Evolutionary conservation across 2,888 invertebrate species (phyloP), one percentile per base, ranked within the genome.

Genomic region (Drosophila greeni): DNA sequence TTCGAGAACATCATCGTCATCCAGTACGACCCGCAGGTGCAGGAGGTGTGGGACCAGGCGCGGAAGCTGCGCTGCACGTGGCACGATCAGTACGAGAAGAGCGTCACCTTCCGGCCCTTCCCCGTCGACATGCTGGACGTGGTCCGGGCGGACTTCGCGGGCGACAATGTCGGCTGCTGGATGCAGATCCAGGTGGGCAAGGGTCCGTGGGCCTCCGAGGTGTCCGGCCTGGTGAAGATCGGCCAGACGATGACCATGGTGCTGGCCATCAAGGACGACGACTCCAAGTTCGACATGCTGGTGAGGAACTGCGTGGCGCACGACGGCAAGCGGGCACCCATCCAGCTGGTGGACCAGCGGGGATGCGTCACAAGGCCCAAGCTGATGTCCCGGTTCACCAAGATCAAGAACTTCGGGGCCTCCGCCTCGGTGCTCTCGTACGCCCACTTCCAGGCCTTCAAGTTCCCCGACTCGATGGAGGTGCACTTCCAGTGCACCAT

Each of bases 191-290:
- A 97, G 90, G 96, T 96, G 5, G 97, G 96, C 39, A 96, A 96
- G 87, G 96, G 97, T 23, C 97, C 97, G 0, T 97, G 97, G 97
- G 97, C 97, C 11, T 96, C 96, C 0, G 97, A 97, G 89, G 97
- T 97, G 1, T 96, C 96, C 0, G 97, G 97, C 0, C 90, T 97
- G 49, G 97, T 97, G 0, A 97, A 97, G 90, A 97, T 97, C 59
- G 97, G 97, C 1, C 97, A 97, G 87, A 97, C 97, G 0, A 97
- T 97, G 97, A 97, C 97, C 14, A 97, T 97, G 97, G 97, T 97
- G 3, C 89, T 97, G 66, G 97, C 97, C 36, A 97, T 97, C 82
- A 97, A 97, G 88, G 97, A 97, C 76, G 97, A 97, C 81, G 97
- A 97, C 85, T 94, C 95, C 56, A 97, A 97, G 87, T 97, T 97